Evolutionary conservation across 2,113 vertebrate species (phyloP).

Genomic region (Machaerirhynchus nigripectus): DNA sequence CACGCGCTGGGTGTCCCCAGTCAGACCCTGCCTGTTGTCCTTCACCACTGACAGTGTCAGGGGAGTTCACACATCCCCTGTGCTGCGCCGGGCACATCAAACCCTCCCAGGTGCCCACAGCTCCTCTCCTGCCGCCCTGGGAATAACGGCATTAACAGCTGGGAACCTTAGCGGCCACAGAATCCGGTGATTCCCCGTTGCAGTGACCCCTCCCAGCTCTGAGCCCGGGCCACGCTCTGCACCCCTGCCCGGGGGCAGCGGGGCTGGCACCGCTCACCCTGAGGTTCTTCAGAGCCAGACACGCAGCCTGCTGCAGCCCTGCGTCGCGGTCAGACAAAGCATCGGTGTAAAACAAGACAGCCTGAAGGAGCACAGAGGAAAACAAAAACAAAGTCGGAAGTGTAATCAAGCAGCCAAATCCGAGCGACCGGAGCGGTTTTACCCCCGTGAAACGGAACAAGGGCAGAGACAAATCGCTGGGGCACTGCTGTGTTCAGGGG

Average conservation of each 20-base stretch:
- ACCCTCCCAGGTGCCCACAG: not conserved
- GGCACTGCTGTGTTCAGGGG: not conserved
- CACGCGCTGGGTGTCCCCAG: not conserved
- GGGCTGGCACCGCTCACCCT: constrained; percentile 71
- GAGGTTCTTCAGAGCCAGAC: constrained; percentile 87
- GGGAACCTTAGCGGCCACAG: not conserved
- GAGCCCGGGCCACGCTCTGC: accelerated
- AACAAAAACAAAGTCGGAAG: accelerated
- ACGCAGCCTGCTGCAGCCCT: constrained; percentile 80
- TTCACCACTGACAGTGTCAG: accelerated
- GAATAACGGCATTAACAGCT: accelerated
- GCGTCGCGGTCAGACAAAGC: constrained; percentile 65
- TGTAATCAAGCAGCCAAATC: accelerated
- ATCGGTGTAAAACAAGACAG: constrained; percentile 84
- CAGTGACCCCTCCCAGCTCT: not conserved
- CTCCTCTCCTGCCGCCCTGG: not conserved
- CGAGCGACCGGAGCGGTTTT: not conserved
- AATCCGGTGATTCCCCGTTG: too few relatives aligned
- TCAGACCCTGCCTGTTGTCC: not conserved
- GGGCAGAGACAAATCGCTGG: not conserved
- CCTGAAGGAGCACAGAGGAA: constrained; percentile 44
- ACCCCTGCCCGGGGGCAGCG: not conserved
- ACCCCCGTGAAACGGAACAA: accelerated
- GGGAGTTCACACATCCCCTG: not conserved
- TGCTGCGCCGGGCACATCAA: not conserved